Base-by-base conservation (phyloP, 1,140 invertebrate genomes). In the Bombus soroeensis region DNA sequence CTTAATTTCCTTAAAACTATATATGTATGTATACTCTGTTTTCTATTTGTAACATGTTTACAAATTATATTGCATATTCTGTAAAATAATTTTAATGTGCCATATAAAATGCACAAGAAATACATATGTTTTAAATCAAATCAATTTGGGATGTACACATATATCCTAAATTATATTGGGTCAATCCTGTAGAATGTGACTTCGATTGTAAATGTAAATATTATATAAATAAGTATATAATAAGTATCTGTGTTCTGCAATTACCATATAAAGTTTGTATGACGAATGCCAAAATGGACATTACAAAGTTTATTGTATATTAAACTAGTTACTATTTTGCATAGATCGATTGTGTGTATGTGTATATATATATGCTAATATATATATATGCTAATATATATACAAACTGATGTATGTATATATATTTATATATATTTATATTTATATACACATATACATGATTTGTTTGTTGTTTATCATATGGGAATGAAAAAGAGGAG, bases 301-400 rank as follows among this genome's bases (percentile, higher is more conserved):
- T 78, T 84, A 71, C 73, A 75, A 75, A 84, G 53, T 84, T 84
- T 81, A 71, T 75, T 85, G 81, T 87, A 90, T n/a, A 90, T 81
- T 75, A 87, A 91, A 79, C 62, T 72, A 75, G 78, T 88, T 88
- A 85, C 72, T 72, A 81, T 83, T 87, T 86, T 81, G 32, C 75
- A 70, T 86, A 82, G 77, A 57, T 85, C 77, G 28, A 68, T 47
- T 71, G 72, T 85, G 81, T 57, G 6, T 62, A 28, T 22, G 6
- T 25, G 18, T 75, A 13, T 71, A 12, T n/a, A 5, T 74, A 10
- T 41, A 9, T n/a, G n/a, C n/a, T n/a, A n/a, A n/a, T 59, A 15
- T n/a, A 41, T 32, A 43, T 74, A 22, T 22, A 32, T 64, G n/a
- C n/a, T n/a, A n/a, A 39, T 47, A 59, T 18, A 71, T 25, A 34